A percentile compares a stretch with the other conserved stretches of the same genome.
Conservation (phyloP, 2,888 invertebrate genomes). For the Drosophila barbarae region DNA sequence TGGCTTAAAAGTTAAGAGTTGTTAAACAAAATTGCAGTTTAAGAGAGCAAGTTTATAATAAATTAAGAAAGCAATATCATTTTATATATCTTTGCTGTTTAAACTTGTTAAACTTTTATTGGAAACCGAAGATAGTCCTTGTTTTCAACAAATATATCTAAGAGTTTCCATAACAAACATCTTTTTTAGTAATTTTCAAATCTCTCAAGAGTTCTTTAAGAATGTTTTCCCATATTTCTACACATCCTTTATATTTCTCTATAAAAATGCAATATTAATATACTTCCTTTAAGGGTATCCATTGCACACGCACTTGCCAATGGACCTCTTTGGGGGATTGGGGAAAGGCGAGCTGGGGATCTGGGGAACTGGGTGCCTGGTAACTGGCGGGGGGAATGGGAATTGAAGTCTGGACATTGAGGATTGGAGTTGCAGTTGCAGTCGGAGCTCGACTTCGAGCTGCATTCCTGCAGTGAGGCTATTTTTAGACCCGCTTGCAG, state of each 20-base stretch:
- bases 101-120: neutral
- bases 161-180: too few relatives aligned
- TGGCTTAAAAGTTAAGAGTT: neutral
- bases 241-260: too few relatives aligned
- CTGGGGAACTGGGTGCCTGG: slow-evolving; percentile 4
- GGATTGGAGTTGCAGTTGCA: slow-evolving; percentile 32
- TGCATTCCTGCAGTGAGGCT: slow-evolving; percentile 69
- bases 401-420: slow-evolving; percentile 6
- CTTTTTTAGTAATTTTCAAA: neutral
- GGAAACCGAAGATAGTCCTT: too few relatives aligned
- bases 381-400: slow-evolving; percentile 1
- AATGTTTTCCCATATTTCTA: neutral
- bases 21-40: neutral
- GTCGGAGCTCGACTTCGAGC: slow-evolving; percentile 40
- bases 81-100: neutral
- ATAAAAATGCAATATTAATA: neutral
- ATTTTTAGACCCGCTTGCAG: slow-evolving; percentile 63
- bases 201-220: too few relatives aligned
- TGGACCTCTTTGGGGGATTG: slow-evolving; percentile 16
- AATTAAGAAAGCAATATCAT: too few relatives aligned
- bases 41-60: neutral
- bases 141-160: too few relatives aligned
- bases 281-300: neutral
- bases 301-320: slow-evolving; percentile 30
- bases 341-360: neutral